Conservation (phyloP, 2,888 invertebrate genomes). For the Lithophane ornitopus region DNA sequence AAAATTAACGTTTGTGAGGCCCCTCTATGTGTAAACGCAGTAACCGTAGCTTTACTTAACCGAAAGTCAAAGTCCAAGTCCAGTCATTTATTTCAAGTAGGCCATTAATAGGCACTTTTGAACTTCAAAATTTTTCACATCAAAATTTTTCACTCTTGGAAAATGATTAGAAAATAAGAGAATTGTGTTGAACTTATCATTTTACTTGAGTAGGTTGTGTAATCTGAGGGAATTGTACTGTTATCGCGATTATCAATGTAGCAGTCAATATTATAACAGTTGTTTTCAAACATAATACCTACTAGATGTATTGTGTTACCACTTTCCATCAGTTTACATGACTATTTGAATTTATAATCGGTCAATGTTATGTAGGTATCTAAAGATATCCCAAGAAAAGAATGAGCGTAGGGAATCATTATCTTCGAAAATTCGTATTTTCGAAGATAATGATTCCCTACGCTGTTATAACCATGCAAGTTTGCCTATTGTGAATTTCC, state of each 20-base stretch:
- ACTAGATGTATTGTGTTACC: neutral
- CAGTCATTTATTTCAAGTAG: no score
- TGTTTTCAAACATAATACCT: neutral
- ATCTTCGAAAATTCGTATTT: no score
- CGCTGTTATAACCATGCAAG: neutral
- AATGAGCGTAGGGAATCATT: neutral
- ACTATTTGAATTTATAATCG: neutral
- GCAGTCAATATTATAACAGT: neutral
- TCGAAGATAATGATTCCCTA: no score
- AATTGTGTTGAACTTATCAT: neutral
- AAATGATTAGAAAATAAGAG: conserved; percentile 7
- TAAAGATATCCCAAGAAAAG: neutral
- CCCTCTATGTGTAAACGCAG: neutral
- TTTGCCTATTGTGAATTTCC: neutral
- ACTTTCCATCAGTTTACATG: neutral
- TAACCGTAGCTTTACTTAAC: no score
- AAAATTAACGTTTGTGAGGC: neutral
- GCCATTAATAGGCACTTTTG: no score
- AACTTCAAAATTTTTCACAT: no score
- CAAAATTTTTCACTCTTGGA: neutral
- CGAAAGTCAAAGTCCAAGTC: no score
- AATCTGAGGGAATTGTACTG: conserved; percentile 13
- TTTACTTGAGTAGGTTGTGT: conserved; percentile 4
- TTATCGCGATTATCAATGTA: conserved; percentile 12
- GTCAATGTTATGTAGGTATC: neutral